Conservation (phyloP, 2,113 vertebrate genomes). For the Bubo bubo region DNA sequence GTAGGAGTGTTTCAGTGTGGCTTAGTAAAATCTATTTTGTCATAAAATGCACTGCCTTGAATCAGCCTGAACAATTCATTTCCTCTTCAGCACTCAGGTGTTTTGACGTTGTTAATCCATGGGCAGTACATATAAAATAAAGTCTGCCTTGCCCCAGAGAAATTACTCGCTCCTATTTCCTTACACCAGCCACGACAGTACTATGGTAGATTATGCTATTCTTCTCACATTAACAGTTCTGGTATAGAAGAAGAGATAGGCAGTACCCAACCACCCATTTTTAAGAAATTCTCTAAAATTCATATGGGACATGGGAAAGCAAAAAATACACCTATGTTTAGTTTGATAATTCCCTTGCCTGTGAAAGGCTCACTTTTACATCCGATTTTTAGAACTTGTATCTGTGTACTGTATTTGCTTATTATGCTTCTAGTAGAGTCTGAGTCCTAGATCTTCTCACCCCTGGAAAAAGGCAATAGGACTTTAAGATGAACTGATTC, state of each 20-base stretch:
- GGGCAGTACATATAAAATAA: background rate
- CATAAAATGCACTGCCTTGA: background rate
- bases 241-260: background rate
- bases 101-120: background rate
- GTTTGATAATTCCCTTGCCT: background rate
- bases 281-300: background rate
- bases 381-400: background rate
- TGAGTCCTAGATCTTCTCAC: background rate
- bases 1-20: background rate
- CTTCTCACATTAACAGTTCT: background rate
- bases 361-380: background rate
- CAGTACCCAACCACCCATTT: background rate
- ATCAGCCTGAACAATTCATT: background rate
- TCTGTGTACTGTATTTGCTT: background rate
- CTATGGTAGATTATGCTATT: background rate
- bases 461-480: background rate
- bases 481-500: background rate
- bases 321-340: background rate
- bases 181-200: rapidly evolving
- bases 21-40: background rate
- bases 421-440: background rate
- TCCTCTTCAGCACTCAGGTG: background rate
- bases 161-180: background rate
- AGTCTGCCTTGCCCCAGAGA: background rate
- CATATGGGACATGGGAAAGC: background rate